Base-by-base conservation (phyloP, 92 coral and sea anemone genomes). In the Zoanthus sociatus region DNA sequence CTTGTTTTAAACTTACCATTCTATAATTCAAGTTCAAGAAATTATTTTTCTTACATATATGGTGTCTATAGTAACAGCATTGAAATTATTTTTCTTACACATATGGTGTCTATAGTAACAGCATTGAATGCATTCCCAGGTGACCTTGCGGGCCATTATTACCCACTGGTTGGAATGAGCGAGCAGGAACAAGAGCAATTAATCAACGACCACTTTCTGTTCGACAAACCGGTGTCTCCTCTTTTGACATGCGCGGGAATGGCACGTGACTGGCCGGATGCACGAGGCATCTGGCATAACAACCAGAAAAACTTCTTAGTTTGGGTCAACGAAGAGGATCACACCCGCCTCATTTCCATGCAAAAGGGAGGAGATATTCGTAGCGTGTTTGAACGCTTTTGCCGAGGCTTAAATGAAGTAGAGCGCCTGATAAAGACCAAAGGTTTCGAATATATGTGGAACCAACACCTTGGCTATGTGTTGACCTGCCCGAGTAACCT, bases 221-320 rank as follows among this genome's bases (percentile, higher is more conserved):
- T 96, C 87, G 99, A 96, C 95, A 96, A 96, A 83, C 99, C 99
- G 54, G 99, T 97, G 26, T 97, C 99, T 53, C 99, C 99, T n/a
- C 94, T 97, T 20, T 92, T 97, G 91, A 97, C 99, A 56, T 97
- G 99, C 90, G 99, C 99, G 58, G 99, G 99, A 20, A 97, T 97
- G 99, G 99, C 99, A 70, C 99, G 99, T 82, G 99, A 96, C 84
- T 96, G 99, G 99, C 99, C 99, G 46, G 99, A 97, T 75, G 99
- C 99, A 56, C 96, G 99, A 58, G 99, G 99, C 87, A 95, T 97
- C 78, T 97, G 92, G 94, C 99, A 97, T 89, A 97, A 97, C 87
- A 90, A 92, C 46, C 87, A 92, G 91, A 97, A 96, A 90, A 96
- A 96, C 89, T 96, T 96, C 90, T 97, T 96, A 3, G 93, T 96